Base-by-base conservation (phyloP, 2,797 vertebrate species). In the Pogoniulus pusillus region DNA sequence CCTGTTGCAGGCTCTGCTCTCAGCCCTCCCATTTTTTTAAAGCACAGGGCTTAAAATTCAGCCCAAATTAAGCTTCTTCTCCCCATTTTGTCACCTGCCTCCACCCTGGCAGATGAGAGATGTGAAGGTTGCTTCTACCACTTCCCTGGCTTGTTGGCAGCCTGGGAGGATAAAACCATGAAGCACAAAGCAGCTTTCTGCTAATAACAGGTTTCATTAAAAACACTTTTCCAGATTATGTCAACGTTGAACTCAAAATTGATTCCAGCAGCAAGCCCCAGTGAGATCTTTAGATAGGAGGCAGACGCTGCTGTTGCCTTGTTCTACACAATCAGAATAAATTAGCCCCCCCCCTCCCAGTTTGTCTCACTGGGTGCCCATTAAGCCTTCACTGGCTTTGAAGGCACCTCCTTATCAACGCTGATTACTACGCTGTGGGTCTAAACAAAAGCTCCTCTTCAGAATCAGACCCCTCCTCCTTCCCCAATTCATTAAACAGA, bases 221-320 rank as follows among this genome's bases (percentile, higher is more conserved):
- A 83, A 82, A 45, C 47, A 65, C 34, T 89, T 60, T 54, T 85
- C 65, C 63, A 77, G 76, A 79, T 86, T 75, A 57, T 69, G 89
- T 86, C 75, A 88, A 9, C 41, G 0, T 68, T 49, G 57, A 92
- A 95, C 83, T 88, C 94, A 93, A 95, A 96, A 96, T 64, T 92
- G 87, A 92, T 92, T 96, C 79, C 26, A 80, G 23, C 64, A 91
- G 41, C 55, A 91, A 73, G 82, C 83, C 82, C 1, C 10, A 82
- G 72, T 43, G 72, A 95, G 93, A 95, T 95, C n/a, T 82, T 51
- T 6, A 77, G 79, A 84, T 74, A 81, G 1, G 35, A 88, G 72
- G 66, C 71, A 79, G 81, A 85, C 66, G 35, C 35, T 71, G 89
- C 47, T 88, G 92, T 35, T 88, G 72, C 59, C 75, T 45, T 71